These are phyloP conservation scores for Sebastiscus tertius DNA, from an alignment of 2,797 vertebrate species.

Conservation along the genomic window DNA sequence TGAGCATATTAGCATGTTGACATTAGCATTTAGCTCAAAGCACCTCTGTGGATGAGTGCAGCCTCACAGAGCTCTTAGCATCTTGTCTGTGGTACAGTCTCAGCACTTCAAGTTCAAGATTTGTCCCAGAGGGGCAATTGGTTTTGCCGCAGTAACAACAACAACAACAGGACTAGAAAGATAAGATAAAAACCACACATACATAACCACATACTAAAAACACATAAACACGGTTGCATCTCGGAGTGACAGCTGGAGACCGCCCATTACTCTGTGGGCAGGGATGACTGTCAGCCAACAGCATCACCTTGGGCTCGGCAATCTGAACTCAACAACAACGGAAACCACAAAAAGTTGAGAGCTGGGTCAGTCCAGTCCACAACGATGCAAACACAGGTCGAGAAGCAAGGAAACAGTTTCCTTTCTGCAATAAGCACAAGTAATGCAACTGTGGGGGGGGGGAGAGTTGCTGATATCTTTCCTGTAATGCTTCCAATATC, in stretches of 20 bases:
- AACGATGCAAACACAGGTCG: neutral
- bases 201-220: too few species aligned
- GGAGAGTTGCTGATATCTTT: neutral
- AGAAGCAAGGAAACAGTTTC: neutral
- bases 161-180: too few species aligned
- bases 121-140: too few species aligned
- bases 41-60: too few species aligned
- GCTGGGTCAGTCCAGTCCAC: neutral
- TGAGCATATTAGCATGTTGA: too few species aligned
- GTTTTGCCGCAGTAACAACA: too few species aligned
- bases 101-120: too few species aligned
- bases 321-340: neutral
- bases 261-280: slow-evolving; percentile 14
- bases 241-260: slow-evolving; percentile 4
- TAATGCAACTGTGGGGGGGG: neutral
- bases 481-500: neutral
- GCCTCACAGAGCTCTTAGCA: neutral
- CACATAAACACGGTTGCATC: neutral
- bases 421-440: slow-evolving; percentile 11
- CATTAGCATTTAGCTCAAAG: too few species aligned
- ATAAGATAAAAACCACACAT: too few species aligned
- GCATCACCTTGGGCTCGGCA: slow-evolving; percentile 22
- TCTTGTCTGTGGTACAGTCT: neutral
- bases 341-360: slow-evolving; percentile 28
- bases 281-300: slow-evolving; percentile 11